A percentile compares a stretch with the other conserved stretches of the same genome.
These are phyloP conservation scores for Melitaea athalia DNA, from an alignment of 2,888 invertebrate genomes.

Conservation along the genomic window DNA sequence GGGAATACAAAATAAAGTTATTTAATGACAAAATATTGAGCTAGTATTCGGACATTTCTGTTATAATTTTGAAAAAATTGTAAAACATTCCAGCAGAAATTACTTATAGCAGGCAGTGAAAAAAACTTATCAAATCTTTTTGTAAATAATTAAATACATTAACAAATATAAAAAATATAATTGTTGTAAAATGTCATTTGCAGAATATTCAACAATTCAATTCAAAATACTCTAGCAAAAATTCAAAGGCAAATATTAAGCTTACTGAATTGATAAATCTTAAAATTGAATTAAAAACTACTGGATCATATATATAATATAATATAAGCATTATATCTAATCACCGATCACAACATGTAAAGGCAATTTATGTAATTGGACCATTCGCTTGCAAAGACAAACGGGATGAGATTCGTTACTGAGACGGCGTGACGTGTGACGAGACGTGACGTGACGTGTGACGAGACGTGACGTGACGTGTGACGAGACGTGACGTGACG, in stretches of 20 bases:
- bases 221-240: conserved; percentile 19
- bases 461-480: no score
- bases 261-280: conserved; percentile 19
- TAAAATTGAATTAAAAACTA: conserved; percentile 27
- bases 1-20: no score
- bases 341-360: conserved; percentile 78
- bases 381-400: conserved; percentile 72
- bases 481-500: no score
- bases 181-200: conserved; percentile 9
- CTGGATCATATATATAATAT: conserved; percentile 27
- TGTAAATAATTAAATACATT: not conserved
- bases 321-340: conserved; percentile 40
- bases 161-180: not conserved
- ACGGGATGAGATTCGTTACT: not conserved
- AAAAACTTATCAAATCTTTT: no score
- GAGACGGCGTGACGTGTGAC: not conserved
- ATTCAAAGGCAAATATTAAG: conserved; percentile 20
- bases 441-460: no score
- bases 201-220: conserved; percentile 17
- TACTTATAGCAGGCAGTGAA: no score
- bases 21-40: no score
- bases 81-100: no score
- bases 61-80: no score
- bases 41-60: no score
- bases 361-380: conserved; percentile 76